phyloP scores from a whole-genome alignment of 2,888 invertebrate species.

The Heliconius hortense region DNA sequence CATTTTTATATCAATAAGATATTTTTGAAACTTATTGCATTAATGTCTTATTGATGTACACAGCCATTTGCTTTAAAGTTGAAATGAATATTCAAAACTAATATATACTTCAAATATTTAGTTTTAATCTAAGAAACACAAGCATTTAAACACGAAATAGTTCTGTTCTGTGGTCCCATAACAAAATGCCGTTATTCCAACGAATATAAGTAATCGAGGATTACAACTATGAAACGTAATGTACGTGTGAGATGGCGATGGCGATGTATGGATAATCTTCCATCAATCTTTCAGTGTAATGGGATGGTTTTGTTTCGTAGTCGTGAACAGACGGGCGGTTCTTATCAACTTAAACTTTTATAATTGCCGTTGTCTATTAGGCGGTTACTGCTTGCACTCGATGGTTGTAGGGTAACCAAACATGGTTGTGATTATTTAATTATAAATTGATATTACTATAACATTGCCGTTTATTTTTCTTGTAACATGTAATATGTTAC shows the following conservation, averaged over 20 bases:
- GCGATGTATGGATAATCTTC: conserved; percentile 60
- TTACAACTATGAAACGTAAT: conserved; percentile 26
- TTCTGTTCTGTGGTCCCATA: conserved; percentile 5
- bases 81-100: background rate
- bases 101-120: background rate
- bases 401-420: too few species aligned
- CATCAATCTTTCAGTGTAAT: conserved; percentile 65
- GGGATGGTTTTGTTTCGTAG: conserved; percentile 56
- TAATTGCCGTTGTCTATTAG: background rate
- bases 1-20: too few species aligned
- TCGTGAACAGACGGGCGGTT: conserved; percentile 46
- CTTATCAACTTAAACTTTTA: background rate
- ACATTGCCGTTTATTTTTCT: too few species aligned
- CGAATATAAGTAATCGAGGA: conserved; percentile 39
- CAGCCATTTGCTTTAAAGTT: background rate
- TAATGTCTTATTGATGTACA: background rate
- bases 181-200: conserved; percentile 32
- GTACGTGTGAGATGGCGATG: conserved; percentile 40
- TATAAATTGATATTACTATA: too few species aligned
- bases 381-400: too few species aligned
- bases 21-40: background rate
- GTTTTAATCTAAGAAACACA: background rate
- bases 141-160: background rate
- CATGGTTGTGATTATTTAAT: too few species aligned
- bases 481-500: too few species aligned